These are phyloP conservation scores for Candidula unifasciata DNA, from an alignment of 2,888 invertebrate species.

Conservation along the genomic window DNA sequence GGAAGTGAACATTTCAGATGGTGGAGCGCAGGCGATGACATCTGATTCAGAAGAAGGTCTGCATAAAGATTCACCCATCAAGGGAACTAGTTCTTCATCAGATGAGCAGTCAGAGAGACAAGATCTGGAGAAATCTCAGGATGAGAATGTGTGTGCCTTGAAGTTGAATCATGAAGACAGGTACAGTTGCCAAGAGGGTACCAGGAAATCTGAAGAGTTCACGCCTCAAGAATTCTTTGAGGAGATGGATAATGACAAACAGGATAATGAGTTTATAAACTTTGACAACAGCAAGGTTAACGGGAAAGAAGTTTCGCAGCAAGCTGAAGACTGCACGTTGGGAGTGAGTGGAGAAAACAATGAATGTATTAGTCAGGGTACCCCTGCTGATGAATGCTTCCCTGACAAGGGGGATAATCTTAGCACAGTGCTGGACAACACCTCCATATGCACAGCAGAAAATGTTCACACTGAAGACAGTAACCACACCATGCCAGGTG, in stretches of 20 bases:
- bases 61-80: background rate
- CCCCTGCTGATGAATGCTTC: background rate
- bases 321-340: background rate
- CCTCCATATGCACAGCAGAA: too few relatives aligned
- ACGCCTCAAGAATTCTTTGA: slow-evolving; percentile 1
- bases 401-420: background rate
- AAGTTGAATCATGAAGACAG: slow-evolving; percentile 2
- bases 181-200: background rate
- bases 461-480: background rate
- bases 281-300: background rate
- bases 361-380: background rate
- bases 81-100: background rate
- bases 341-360: background rate
- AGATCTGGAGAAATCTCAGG: background rate
- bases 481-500: background rate
- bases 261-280: background rate
- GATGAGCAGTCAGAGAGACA: background rate
- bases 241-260: slow-evolving; percentile 21
- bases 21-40: background rate
- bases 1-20: background rate
- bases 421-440: too few relatives aligned
- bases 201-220: slow-evolving; percentile 30
- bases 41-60: background rate
- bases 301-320: background rate
- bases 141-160: background rate